Evolutionary conservation across 2,113 vertebrate species (phyloP).

Genomic region (Chaetops frenatus): DNA sequence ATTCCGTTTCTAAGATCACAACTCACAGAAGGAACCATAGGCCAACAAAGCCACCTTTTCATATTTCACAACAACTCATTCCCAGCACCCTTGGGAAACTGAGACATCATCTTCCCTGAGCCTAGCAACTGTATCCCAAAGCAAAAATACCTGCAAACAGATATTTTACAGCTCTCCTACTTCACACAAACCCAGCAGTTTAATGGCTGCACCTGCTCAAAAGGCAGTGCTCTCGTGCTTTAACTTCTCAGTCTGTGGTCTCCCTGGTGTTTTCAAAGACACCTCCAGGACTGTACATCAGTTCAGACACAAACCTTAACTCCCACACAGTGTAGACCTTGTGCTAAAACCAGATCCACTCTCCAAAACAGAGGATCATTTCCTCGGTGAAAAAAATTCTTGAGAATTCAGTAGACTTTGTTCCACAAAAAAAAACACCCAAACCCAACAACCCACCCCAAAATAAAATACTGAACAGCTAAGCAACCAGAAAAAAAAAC

Average conservation of each 20-base stretch:
- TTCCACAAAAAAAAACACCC: neutral
- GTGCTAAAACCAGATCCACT: neutral
- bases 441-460: too few species aligned
- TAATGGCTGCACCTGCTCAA: neutral
- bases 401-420: neutral
- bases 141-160: neutral
- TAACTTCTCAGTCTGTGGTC: neutral
- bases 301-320: neutral
- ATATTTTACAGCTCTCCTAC: neutral
- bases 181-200: neutral
- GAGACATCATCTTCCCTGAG: rapidly evolving
- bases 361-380: neutral
- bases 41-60: neutral
- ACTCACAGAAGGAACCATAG: neutral
- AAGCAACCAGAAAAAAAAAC: neutral
- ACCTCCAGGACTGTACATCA: neutral
- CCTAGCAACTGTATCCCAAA: neutral
- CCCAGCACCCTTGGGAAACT: neutral
- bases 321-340: neutral
- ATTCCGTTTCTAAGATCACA: neutral
- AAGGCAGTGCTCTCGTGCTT: neutral
- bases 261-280: neutral
- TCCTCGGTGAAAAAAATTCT: neutral
- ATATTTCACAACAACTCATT: neutral
- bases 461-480: neutral